Conservation (phyloP, 2,113 vertebrate genomes). For the Tragelaphus scriptus region DNA sequence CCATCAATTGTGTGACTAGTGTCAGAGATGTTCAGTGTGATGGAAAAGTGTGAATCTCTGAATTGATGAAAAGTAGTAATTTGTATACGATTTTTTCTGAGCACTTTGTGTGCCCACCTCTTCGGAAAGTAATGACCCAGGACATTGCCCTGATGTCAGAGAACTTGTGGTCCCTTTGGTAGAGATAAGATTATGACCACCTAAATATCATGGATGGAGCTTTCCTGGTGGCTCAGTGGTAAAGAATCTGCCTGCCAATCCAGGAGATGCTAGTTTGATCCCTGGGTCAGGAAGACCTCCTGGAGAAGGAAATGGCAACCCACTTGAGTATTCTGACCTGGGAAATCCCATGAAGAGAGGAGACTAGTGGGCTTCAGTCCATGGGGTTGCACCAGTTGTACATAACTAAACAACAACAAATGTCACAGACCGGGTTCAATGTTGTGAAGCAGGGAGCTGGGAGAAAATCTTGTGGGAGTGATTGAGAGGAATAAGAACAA, state of each 20-base stretch:
- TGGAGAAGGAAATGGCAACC: not conserved
- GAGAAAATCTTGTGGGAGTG: not conserved
- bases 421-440: not conserved
- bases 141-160: not conserved
- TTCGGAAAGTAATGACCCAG: not conserved
- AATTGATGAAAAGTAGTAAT: not conserved
- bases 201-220: not conserved
- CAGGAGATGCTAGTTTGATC: not conserved
- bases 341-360: not conserved
- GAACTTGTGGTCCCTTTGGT: not conserved
- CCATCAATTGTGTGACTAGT: not conserved
- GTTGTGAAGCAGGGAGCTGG: not conserved
- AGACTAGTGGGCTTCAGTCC: not conserved
- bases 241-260: not conserved
- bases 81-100: not conserved
- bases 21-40: not conserved
- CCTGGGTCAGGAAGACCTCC: not conserved
- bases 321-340: not conserved
- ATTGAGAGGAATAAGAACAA: not conserved
- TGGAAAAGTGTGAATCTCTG: not conserved
- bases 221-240: not conserved
- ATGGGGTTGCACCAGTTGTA: not conserved
- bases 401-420: not conserved
- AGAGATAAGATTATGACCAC: not conserved
- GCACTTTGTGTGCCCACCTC: not conserved